Base-by-base conservation (phyloP, 2,888 invertebrate genomes). In the Tenthredo distinguenda region DNA sequence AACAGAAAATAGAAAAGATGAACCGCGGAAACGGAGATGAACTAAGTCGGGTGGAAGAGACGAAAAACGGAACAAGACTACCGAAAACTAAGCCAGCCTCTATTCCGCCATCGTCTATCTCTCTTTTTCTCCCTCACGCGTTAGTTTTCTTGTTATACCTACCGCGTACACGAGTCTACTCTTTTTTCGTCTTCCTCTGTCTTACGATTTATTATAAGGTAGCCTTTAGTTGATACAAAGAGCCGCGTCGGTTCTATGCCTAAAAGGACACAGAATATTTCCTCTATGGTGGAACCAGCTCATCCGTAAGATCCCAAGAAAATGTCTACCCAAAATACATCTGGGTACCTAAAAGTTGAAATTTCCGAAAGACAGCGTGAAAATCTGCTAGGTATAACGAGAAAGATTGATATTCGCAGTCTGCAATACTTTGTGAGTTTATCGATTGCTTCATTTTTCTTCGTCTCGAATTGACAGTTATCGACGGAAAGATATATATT, bases 11-110 rank as follows among this genome's bases (percentile, higher is more conserved):
- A 15, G 40, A 40, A 62, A 37, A 37, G 58, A 62, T 18, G 40
- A 40, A 58, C 55, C 10, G 58, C 21, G n/a, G 58, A 58, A 79
- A 55, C 79, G 55, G 58, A 81, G 81, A 81, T 81, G 62, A 81
- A 81, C 81, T 9, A 26, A 74, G 43, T 50, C 77, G 58, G 10
- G 81, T 62, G 58, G 26, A 81, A 81, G 21, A 62, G n/a, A 62
- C 26, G 9, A 58, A 7, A 81, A 81, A 62, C 81, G 21, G 40
- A 81, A 81, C 62, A 81, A 81, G 58, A 81, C 58, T 58, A 40
- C 62, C 21, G 34, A 62, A 62, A 12, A 40, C 21, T 62, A 21
- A 58, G 21, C 21, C 15, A 50, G 34, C 77, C 58, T 77, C 5
- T 62, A 31, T n/a, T 81, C 58, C 21, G 9, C 37, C 9, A 26